Base-by-base conservation (phyloP, 2,888 invertebrate species). In the Uropetala carovei region DNA sequence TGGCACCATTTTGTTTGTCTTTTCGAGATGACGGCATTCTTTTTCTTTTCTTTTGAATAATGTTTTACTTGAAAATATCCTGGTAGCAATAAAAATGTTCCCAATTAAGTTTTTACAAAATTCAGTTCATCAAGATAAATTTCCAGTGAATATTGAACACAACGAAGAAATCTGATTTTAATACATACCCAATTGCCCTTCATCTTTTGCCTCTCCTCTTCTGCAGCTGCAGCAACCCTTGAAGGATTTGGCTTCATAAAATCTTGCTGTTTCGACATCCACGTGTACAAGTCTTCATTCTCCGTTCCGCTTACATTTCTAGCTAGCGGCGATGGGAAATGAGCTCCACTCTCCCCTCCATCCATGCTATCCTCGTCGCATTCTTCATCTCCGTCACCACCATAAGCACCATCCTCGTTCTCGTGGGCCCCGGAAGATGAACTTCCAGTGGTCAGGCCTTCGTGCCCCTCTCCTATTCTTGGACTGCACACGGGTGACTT, bases 201-300 rank as follows among this genome's bases (percentile, higher is more conserved):
- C 18, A 95, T 93, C 93, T 94, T 94, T 92, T 94, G 94, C 92
- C 94, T 92, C 11, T 93, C 92, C 57, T 92, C 86, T 64, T 95
- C 96, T 84, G 94, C 94, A 92, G 95, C 95, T 11, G 89, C 89
- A 11, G 89, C 89, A 16, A 89, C 68, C 13, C 89, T 89, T 43
- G 89, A 43, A 56, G 89, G 89, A n/a, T 89, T 89, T 11, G 89
- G 89, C 18, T 95, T 95, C 92, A 95, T 95, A 93, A 95, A 96
- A 93, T 96, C 96, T 94, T 98, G 98, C 94, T 99, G 99, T 94
- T 98, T 98, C 1, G 98, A 98, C 99, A 99, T 99, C 99, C 99
- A 99, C 94, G 98, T 98, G 95, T 99, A 99, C 83, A 99, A 95
- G 95, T 99, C 99, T 94, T 98, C 98, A 94, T 96, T 96, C 82